These are phyloP conservation scores for Distichodus sexfasciatus DNA, from an alignment of 2,797 vertebrate species.

Conservation along the genomic window DNA sequence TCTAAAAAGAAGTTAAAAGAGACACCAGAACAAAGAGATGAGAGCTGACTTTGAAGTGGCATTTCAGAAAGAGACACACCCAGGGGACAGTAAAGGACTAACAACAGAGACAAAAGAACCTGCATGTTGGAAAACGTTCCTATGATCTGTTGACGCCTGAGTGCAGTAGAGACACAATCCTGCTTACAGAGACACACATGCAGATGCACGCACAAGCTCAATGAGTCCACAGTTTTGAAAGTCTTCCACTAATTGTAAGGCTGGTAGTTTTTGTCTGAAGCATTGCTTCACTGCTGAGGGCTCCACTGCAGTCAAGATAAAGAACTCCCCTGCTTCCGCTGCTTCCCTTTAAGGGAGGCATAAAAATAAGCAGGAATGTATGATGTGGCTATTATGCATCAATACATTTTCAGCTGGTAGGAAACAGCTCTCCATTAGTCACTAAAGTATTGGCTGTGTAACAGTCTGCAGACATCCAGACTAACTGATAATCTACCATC, in stretches of 20 bases:
- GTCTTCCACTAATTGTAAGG: no score
- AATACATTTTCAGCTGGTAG: no score
- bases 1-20: slow-evolving; percentile 9
- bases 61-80: slow-evolving; percentile 21
- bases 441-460: no score
- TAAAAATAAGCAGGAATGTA: no score
- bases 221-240: no score
- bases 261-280: neutral
- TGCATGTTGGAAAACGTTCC: slow-evolving; percentile 17
- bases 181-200: neutral
- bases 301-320: neutral
- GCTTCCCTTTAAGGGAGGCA: no score
- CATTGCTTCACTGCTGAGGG: neutral
- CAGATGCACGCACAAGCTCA: neutral
- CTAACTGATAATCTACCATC: no score
- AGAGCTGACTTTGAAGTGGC: slow-evolving; percentile 35
- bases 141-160: no score
- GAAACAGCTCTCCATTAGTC: no score
- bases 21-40: neutral
- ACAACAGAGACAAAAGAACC: slow-evolving; percentile 49
- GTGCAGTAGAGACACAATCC: neutral
- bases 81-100: slow-evolving; percentile 44
- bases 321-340: no score
- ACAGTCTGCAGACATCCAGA: no score
- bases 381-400: no score